phyloP scores from a whole-genome alignment of 2,113 vertebrate species.

The Hippocampus comes region DNA sequence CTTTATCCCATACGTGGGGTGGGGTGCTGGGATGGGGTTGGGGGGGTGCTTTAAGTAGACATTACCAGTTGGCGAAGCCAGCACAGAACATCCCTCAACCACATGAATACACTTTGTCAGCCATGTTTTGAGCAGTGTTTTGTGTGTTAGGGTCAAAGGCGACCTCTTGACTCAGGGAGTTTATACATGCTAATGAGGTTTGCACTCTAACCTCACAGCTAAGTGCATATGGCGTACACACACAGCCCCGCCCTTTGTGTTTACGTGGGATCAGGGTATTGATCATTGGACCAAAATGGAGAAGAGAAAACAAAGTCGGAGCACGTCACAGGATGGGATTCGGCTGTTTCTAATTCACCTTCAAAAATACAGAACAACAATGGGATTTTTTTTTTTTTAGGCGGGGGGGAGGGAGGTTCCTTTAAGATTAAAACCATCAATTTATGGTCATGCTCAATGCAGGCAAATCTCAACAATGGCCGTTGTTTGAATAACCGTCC shows the following conservation, averaged over 20 bases:
- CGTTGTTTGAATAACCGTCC: not conserved
- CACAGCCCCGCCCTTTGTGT: constrained; percentile 32
- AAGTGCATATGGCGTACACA: constrained; percentile 59
- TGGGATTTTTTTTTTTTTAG: not conserved
- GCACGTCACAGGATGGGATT: constrained; percentile 1
- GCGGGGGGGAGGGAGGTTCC: not conserved
- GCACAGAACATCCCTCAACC: constrained; percentile 29
- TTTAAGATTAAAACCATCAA: not conserved
- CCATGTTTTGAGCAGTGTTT: constrained; percentile 55
- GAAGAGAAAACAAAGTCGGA: not conserved
- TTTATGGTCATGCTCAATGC: not conserved
- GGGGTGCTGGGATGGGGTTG: too few species aligned
- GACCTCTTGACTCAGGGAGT: constrained; percentile 64
- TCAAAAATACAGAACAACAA: not conserved
- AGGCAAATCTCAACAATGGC: not conserved
- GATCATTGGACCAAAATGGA: constrained; percentile 29
- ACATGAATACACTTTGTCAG: constrained; percentile 39
- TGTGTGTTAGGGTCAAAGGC: constrained; percentile 64
- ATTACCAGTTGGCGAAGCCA: not conserved
- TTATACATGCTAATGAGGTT: constrained; percentile 69
- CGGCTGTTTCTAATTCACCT: not conserved
- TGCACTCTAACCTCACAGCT: constrained; percentile 60
- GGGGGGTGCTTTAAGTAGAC: not conserved
- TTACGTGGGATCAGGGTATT: constrained; percentile 43
- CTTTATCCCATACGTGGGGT: not conserved